phyloP scores from a whole-genome alignment of 2,113 vertebrate species.

The Cettia cetti region DNA sequence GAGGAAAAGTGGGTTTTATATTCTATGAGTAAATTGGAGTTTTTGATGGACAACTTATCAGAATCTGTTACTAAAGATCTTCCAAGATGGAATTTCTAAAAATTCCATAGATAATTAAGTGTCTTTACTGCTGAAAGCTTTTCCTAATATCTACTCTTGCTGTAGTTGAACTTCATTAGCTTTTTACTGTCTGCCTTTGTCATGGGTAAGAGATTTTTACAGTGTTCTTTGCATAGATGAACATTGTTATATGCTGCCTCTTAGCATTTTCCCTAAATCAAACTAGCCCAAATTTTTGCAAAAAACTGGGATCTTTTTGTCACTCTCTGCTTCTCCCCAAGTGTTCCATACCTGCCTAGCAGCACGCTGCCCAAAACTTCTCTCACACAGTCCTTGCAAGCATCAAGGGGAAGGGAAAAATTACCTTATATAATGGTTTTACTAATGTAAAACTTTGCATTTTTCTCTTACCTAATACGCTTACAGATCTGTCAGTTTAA shows the following conservation, averaged over 20 bases:
- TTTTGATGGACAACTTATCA: not conserved
- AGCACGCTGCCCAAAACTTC: not conserved
- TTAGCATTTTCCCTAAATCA: not conserved
- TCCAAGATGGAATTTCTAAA: not conserved
- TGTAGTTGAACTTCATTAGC: not conserved
- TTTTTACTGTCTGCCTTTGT: not conserved
- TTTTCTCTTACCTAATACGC: not conserved
- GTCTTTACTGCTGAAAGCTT: not conserved
- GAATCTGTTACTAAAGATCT: not conserved
- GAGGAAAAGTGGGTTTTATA: rapidly evolving
- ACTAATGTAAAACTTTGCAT: not conserved
- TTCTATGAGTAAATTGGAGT: not conserved
- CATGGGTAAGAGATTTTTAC: not conserved
- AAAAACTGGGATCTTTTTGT: not conserved
- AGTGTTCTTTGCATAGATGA: not conserved
- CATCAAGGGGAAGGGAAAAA: not conserved
- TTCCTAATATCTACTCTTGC: not conserved
- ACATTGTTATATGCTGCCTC: not conserved
- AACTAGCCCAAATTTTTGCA: not conserved
- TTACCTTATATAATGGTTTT: not conserved
- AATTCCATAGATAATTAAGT: not conserved
- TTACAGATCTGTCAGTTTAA: not conserved
- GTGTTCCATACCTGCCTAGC: not conserved
- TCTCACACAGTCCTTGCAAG: not conserved
- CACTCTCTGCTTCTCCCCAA: not conserved